A percentile compares a stretch with the other conserved stretches of the same genome.
Conservation (phyloP, 2,113 vertebrate species). For the human (Homo sapiens) region DNA sequence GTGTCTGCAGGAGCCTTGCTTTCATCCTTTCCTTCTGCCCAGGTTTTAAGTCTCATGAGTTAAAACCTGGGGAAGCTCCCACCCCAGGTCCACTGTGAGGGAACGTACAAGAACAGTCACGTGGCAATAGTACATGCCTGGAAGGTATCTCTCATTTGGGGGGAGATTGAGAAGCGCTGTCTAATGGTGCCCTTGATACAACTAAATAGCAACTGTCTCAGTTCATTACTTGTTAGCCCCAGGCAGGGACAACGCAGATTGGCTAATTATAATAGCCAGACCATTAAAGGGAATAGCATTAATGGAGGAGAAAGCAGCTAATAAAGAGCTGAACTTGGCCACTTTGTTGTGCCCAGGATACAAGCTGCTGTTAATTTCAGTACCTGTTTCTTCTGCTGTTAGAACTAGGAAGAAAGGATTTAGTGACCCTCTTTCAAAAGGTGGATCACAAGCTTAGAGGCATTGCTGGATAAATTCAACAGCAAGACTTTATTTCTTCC, state of each 20-base stretch:
- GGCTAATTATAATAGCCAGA: slow-evolving; percentile 79
- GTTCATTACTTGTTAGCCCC: slow-evolving; percentile 84
- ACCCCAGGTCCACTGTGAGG: slow-evolving; percentile 49
- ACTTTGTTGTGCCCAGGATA: slow-evolving; percentile 59
- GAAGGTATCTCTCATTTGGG: slow-evolving; percentile 81
- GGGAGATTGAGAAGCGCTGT: slow-evolving; percentile 76
- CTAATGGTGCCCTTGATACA: slow-evolving; percentile 79
- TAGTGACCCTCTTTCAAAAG: slow-evolving; percentile 48
- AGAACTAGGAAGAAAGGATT: slow-evolving; percentile 57
- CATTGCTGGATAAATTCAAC: slow-evolving; percentile 2
- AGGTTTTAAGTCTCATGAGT: slow-evolving; percentile 14
- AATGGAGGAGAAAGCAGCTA: slow-evolving; percentile 81
- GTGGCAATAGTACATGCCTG: slow-evolving; percentile 69
- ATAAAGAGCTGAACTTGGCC: slow-evolving; percentile 70
- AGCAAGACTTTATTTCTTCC: neutral
- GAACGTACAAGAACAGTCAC: slow-evolving; percentile 40
- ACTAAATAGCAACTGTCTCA: slow-evolving; percentile 78
- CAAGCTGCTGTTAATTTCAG: slow-evolving; percentile 55
- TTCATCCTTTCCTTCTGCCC: neutral
- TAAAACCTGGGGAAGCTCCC: slow-evolving; percentile 52
- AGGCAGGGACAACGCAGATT: slow-evolving; percentile 81
- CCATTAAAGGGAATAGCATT: slow-evolving; percentile 77
- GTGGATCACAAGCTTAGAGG: neutral
- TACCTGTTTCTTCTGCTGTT: slow-evolving; percentile 45
- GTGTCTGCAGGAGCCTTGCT: neutral